Conservation (phyloP, 2,113 vertebrate genomes). For the Laterallus jamaicensis region DNA sequence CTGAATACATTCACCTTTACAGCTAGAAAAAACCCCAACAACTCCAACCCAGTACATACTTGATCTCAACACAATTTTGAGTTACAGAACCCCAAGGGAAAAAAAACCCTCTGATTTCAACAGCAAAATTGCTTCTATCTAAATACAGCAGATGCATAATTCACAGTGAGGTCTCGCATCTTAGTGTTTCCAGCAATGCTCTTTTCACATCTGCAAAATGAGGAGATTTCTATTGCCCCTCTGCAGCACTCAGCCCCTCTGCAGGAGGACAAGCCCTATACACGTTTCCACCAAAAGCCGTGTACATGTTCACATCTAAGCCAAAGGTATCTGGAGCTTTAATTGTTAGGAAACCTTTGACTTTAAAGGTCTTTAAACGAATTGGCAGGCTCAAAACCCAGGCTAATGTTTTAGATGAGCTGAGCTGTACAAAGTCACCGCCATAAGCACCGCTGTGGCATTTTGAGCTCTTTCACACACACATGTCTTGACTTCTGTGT, state of each 20-base stretch:
- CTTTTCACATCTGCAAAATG: neutral
- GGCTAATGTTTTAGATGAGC: neutral
- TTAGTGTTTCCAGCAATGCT: neutral
- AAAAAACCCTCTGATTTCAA: constrained; percentile 48
- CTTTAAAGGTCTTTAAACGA: neutral
- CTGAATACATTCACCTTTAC: constrained; percentile 64
- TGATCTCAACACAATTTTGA: constrained; percentile 47
- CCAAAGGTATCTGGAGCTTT: neutral
- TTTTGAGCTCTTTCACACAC: neutral
- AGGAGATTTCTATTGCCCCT: neutral
- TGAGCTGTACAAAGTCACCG: neutral
- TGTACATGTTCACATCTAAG: neutral
- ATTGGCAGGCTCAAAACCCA: neutral
- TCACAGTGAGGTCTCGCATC: neutral
- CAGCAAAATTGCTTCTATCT: constrained; percentile 47
- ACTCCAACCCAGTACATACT: neutral
- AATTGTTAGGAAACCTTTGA: neutral
- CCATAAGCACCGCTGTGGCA: neutral
- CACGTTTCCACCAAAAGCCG: neutral
- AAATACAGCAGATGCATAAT: constrained; percentile 41
- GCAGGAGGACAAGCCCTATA: neutral
- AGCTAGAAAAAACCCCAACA: neutral
- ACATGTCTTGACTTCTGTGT: neutral
- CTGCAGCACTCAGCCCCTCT: neutral
- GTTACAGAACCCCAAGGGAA: constrained; percentile 22